These are phyloP conservation scores for Ips nitidus DNA, from an alignment of 1,140 invertebrate genomes.

Conservation along the genomic window DNA sequence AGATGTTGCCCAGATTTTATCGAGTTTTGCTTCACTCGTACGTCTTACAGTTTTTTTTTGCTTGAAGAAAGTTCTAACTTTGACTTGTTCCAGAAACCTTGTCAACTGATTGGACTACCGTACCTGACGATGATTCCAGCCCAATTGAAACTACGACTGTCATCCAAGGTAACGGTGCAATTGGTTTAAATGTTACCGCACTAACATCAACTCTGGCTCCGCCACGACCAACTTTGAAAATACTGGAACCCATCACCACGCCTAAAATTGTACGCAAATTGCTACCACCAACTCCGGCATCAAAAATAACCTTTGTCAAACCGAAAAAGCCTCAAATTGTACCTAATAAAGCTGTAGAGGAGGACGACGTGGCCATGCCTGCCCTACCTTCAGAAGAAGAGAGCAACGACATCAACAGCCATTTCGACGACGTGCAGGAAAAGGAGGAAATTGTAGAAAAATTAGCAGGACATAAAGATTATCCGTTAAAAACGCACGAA, in stretches of 20 bases:
- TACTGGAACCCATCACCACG: constrained; percentile 7
- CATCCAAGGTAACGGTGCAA: no score
- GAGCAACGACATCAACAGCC: constrained; percentile 21
- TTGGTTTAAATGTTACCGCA: no score
- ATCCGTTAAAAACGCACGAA: background rate
- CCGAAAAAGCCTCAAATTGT: background rate
- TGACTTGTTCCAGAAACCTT: no score
- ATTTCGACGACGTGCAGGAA: constrained; percentile 8
- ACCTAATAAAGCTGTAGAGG: background rate
- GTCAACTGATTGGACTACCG: constrained; percentile 1
- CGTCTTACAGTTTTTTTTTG: background rate
- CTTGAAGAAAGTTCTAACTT: no score
- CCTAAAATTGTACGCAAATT: constrained; percentile 11
- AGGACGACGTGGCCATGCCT: constrained; percentile 20
- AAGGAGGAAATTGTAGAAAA: constrained; percentile 25
- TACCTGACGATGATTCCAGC: constrained; percentile 3
- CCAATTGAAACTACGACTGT: background rate
- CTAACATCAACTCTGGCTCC: background rate
- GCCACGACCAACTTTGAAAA: background rate
- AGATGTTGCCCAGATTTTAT: constrained; percentile 47
- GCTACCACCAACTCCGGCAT: background rate
- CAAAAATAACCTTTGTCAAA: constrained; percentile 14
- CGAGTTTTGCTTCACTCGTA: constrained; percentile 41
- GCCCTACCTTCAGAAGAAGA: constrained; percentile 4
- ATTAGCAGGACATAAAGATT: constrained; percentile 10